Conservation (phyloP, 1,140 invertebrate species). For the Akabosia matsudoensis region DNA sequence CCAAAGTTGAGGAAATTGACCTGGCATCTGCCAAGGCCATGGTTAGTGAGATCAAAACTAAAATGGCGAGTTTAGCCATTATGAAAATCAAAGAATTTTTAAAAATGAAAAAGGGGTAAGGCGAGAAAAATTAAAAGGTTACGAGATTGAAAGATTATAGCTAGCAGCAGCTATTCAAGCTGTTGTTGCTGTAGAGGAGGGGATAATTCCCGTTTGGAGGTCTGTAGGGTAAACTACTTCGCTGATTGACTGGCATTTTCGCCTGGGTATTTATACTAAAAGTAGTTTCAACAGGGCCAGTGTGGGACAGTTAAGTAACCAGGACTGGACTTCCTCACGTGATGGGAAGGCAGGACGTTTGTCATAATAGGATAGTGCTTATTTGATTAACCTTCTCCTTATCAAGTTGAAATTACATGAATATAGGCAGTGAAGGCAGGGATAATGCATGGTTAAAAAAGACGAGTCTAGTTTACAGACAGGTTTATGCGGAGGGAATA, state of each 20-base stretch:
- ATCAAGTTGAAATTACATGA: too few species aligned
- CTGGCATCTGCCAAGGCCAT: neutral
- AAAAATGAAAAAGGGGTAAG: neutral
- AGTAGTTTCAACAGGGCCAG: neutral
- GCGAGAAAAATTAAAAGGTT: neutral
- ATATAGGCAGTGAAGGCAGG: too few species aligned
- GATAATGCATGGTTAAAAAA: too few species aligned
- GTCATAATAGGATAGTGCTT: too few species aligned
- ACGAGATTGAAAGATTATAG: neutral
- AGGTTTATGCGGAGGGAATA: too few species aligned
- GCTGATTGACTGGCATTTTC: neutral
- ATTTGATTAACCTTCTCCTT: neutral
- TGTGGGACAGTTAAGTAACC: neutral
- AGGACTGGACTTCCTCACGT: neutral
- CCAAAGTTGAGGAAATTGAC: neutral
- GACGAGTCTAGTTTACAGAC: too few species aligned
- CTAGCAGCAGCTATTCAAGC: neutral
- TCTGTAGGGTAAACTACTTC: conserved; percentile 3
- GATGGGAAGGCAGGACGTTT: neutral
- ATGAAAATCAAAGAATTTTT: too few species aligned
- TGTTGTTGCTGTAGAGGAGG: neutral
- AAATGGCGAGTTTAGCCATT: neutral
- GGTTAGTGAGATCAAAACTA: neutral
- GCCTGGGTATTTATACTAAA: neutral
- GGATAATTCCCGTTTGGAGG: neutral